Conservation (phyloP, 1,140 invertebrate species). For the Riptortus pedestris region DNA sequence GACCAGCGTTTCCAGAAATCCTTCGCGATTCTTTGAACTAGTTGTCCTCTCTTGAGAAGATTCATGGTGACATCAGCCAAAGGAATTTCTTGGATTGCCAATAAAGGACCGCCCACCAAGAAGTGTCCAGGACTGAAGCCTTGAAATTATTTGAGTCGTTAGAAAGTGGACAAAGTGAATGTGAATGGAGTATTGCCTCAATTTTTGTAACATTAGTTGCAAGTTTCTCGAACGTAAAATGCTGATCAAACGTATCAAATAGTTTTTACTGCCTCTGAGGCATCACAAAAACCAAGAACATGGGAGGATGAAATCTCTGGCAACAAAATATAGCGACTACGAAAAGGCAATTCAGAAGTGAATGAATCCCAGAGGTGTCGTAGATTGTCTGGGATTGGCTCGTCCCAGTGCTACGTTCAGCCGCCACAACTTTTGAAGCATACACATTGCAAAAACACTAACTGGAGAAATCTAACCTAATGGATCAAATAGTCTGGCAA, state of each 20-base stretch:
- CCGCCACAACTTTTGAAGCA: not conserved
- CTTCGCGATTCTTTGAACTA: not conserved
- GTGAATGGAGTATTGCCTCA: not conserved
- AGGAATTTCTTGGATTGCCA: not conserved
- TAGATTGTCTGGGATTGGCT: not conserved
- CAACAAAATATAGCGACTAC: not conserved
- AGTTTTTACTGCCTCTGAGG: not conserved
- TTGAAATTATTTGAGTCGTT: not conserved
- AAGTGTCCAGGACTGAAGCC: too few species aligned
- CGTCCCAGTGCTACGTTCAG: not conserved
- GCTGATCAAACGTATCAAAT: not conserved
- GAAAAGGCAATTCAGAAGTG: not conserved
- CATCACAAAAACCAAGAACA: not conserved
- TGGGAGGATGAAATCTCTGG: not conserved
- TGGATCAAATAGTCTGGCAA: not conserved
- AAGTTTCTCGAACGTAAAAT: not conserved
- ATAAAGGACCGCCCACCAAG: not conserved
- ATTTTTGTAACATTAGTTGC: not conserved
- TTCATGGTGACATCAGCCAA: not conserved
- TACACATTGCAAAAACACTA: not conserved
- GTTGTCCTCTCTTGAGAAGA: not conserved
- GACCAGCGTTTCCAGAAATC: not conserved
- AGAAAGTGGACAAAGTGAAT: not conserved
- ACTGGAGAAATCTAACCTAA: not conserved
- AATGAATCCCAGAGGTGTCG: not conserved